phyloP scores from a whole-genome alignment of 2,113 vertebrate genomes.

The Erythrocercus mccallii region DNA sequence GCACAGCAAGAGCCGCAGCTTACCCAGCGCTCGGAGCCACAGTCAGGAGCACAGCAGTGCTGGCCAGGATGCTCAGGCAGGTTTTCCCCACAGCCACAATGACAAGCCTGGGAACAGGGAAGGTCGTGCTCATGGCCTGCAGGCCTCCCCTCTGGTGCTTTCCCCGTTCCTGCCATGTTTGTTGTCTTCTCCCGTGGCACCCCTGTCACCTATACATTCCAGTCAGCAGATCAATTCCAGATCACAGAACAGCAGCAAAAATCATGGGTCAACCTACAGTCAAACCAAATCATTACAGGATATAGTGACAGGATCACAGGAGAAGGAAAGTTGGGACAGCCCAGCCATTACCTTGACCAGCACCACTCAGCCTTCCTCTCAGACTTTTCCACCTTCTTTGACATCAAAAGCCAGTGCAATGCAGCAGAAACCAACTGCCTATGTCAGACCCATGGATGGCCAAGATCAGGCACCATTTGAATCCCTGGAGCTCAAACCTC shows the following conservation, averaged over 20 bases:
- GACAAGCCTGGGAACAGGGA: constrained; percentile 56
- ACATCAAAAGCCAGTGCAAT: constrained; percentile 82
- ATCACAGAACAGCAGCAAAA: constrained; percentile 52
- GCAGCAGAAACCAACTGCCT: constrained; percentile 92
- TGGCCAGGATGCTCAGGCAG: constrained; percentile 1
- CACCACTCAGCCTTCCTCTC: constrained; percentile 73
- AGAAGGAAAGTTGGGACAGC: constrained; percentile 66
- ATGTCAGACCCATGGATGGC: constrained; percentile 94
- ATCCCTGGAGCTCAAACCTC: constrained; percentile 86
- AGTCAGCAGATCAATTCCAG: constrained; percentile 72
- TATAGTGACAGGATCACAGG: constrained; percentile 9
- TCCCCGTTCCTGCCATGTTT: constrained; percentile 68
- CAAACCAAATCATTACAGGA: constrained; percentile 53
- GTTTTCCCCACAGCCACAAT: constrained; percentile 39
- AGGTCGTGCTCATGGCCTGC: not conserved
- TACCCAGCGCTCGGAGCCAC: constrained; percentile 18
- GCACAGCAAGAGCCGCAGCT: constrained; percentile 40
- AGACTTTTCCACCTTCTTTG: constrained; percentile 80
- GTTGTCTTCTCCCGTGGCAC: constrained; percentile 74
- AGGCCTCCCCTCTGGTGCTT: constrained; percentile 38
- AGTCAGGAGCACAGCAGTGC: not conserved
- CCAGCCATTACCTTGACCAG: constrained; percentile 57
- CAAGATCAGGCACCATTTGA: constrained; percentile 86
- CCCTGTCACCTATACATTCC: constrained; percentile 82
- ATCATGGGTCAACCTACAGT: constrained; percentile 28